Conservation (phyloP, 2,888 invertebrate genomes). For the Chymomyza fuscimana region DNA sequence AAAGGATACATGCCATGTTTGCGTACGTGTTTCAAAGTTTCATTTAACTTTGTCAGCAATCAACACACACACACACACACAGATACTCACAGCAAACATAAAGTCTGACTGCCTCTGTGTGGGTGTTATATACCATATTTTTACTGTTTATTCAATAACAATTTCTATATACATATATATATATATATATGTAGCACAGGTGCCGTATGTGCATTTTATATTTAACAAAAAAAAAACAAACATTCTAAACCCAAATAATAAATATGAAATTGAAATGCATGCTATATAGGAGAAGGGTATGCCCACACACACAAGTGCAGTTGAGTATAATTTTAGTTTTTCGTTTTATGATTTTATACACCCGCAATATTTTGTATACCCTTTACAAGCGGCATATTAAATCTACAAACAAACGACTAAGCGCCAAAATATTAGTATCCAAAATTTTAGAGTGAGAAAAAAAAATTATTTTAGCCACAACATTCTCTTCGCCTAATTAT, state of each 20-base stretch:
- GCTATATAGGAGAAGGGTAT: background rate
- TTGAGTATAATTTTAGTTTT: too few species aligned
- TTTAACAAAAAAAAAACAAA: background rate
- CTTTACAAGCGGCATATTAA: too few species aligned
- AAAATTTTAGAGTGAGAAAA: too few species aligned
- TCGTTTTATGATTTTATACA: too few species aligned
- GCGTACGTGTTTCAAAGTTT: slow-evolving; percentile 40
- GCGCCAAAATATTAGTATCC: too few species aligned
- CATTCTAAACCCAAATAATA: background rate
- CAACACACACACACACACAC: background rate
- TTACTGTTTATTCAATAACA: background rate
- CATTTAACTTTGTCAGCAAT: background rate
- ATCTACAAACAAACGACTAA: too few species aligned
- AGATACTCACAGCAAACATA: background rate
- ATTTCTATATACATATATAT: background rate
- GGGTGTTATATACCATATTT: background rate
- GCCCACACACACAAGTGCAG: background rate
- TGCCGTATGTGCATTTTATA: background rate
- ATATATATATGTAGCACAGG: background rate
- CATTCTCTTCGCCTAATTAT: too few species aligned
- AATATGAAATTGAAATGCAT: background rate
- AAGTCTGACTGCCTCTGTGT: too few species aligned
- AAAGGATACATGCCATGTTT: slow-evolving; percentile 40
- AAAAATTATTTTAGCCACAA: too few species aligned
- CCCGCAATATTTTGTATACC: too few species aligned